phyloP scores from a whole-genome alignment of 2,797 vertebrate species.

The Odontamblyopus rebecca region DNA sequence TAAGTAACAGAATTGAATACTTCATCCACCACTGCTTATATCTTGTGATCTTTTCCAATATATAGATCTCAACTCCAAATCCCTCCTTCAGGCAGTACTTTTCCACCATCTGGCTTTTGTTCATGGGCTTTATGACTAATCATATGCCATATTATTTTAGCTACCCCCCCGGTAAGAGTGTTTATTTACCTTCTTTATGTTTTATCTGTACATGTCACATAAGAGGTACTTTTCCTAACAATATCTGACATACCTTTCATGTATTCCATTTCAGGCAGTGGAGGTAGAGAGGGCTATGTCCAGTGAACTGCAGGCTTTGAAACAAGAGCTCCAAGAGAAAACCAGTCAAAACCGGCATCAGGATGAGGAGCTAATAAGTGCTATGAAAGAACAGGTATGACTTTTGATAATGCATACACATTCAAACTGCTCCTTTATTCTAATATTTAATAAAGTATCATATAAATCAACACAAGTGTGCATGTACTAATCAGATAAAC shows the following conservation, averaged over 20 bases:
- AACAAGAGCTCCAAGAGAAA: constrained; percentile 69
- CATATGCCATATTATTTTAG: constrained; percentile 23
- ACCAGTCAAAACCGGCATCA: constrained; percentile 56
- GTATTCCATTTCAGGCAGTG: constrained; percentile 63
- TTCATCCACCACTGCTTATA: not conserved
- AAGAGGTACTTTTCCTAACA: not conserved
- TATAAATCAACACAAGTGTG: no score
- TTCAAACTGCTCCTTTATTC: no score
- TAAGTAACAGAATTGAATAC: no score
- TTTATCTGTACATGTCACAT: not conserved
- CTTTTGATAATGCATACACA: no score
- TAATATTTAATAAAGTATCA: no score
- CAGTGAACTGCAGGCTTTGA: constrained; percentile 72
- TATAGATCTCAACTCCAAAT: constrained; percentile 38
- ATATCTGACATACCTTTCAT: constrained; percentile 1
- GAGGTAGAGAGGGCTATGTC: constrained; percentile 74
- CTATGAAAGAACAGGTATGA: constrained; percentile 79
- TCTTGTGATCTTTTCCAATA: not conserved
- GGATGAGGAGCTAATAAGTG: constrained; percentile 77
- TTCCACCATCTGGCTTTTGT: constrained; percentile 24
- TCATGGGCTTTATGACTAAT: constrained; percentile 24
- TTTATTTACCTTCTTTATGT: not conserved
- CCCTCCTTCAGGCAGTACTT: constrained; percentile 22
- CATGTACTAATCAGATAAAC: no score
- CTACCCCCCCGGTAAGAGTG: constrained; percentile 20